Evolutionary conservation across 37 sponge, comb jelly and placozoan genomes (phyloP).

Genomic region (Beroe forskalii): DNA sequence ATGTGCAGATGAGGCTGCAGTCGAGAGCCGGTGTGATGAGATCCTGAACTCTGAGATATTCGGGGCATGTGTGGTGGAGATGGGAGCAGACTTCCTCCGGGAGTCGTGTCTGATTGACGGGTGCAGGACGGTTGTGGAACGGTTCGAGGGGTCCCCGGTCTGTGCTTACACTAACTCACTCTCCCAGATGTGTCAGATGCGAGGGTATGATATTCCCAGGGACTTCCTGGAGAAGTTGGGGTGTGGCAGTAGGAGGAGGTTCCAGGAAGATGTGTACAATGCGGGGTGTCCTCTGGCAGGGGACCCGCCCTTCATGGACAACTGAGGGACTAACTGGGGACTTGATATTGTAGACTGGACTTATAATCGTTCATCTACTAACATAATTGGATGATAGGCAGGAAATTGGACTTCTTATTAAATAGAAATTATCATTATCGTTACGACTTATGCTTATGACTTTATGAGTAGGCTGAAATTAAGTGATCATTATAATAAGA

Average conservation of each 20-base stretch:
- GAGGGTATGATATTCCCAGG: neutral
- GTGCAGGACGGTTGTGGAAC: neutral
- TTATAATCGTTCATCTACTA: no score
- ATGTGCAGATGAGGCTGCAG: neutral
- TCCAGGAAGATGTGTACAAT: constrained; percentile 52
- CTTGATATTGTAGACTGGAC: neutral
- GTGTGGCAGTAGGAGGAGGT: constrained; percentile 1
- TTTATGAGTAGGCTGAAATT: no score
- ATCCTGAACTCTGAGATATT: constrained; percentile 5
- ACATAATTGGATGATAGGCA: no score
- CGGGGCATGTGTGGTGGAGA: neutral
- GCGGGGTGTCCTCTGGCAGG: constrained; percentile 21
- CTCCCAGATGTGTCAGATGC: neutral
- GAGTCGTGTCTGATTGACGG: constrained; percentile 33
- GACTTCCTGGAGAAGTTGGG: constrained; percentile 8
- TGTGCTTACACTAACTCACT: constrained; percentile 35
- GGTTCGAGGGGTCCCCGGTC: neutral
- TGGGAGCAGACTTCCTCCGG: neutral
- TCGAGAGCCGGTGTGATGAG: constrained; percentile 2
- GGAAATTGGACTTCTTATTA: no score
- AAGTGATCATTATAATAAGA: no score
- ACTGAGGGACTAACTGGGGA: neutral
- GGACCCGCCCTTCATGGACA: constrained; percentile 44
- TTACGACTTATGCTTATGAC: no score
- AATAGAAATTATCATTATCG: no score